phyloP scores from a whole-genome alignment of 1,140 invertebrate genomes.

The Onthophagus taurus region DNA sequence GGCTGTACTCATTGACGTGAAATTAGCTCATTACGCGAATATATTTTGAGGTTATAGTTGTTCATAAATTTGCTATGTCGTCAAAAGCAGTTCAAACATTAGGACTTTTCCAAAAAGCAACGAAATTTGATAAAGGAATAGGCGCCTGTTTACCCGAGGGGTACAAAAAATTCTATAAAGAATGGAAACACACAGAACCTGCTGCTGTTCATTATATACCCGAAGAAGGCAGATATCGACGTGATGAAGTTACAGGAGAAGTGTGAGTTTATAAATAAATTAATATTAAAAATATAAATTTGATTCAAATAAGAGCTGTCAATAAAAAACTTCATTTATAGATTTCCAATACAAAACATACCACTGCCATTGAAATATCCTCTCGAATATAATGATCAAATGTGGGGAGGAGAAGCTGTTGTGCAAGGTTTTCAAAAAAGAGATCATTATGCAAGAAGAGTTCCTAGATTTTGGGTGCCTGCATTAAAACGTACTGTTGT shows the following conservation, averaged over 20 bases:
- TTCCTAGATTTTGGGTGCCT: slow-evolving; percentile 84
- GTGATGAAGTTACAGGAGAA: slow-evolving; percentile 60
- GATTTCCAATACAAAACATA: slow-evolving; percentile 61
- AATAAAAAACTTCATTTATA: slow-evolving; percentile 30
- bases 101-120: no score
- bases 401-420: slow-evolving; percentile 96
- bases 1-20: not conserved
- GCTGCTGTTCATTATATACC: slow-evolving; percentile 79
- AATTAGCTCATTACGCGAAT: no score
- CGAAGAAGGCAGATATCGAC: slow-evolving; percentile 60
- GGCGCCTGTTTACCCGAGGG: slow-evolving; percentile 65
- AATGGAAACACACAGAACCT: slow-evolving; percentile 68
- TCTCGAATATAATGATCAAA: slow-evolving; percentile 68
- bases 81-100: no score
- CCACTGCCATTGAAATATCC: slow-evolving; percentile 72
- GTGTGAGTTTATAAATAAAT: slow-evolving; percentile 42
- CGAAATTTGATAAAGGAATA: slow-evolving; percentile 35
- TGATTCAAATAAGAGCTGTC: no score
- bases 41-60: no score
- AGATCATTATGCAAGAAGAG: slow-evolving; percentile 45
- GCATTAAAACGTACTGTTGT: slow-evolving; percentile 66
- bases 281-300: slow-evolving; percentile 12
- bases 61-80: no score
- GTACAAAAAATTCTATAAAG: slow-evolving; percentile 80
- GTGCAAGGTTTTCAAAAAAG: slow-evolving; percentile 78